Evolutionary conservation across 2,797 vertebrate genomes (phyloP).

Genomic region (Nasua narica): DNA sequence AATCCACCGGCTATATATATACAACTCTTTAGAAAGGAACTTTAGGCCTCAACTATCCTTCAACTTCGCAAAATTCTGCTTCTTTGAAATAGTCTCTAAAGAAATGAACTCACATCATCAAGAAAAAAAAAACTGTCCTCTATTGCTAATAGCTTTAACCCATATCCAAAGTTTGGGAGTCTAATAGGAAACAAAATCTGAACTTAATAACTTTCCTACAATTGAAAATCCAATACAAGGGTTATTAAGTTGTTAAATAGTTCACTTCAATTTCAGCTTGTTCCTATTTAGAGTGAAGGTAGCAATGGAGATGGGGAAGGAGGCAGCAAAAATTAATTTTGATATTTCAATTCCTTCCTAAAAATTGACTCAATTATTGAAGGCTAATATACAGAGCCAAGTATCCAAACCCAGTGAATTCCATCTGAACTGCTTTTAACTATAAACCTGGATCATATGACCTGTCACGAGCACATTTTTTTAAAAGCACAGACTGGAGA

Average conservation of each 20-base stretch:
- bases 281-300: background rate
- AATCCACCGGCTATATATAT: background rate
- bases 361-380: background rate
- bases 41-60: background rate
- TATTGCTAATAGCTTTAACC: background rate
- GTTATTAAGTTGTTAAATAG: background rate
- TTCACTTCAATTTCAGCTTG: conserved; percentile 6
- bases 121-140: background rate
- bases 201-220: background rate
- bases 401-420: background rate
- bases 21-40: conserved; percentile 8
- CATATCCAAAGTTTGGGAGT: background rate
- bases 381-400: background rate
- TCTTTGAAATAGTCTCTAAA: conserved; percentile 6
- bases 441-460: background rate
- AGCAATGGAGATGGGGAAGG: background rate
- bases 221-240: conserved; percentile 17
- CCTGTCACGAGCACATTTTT: background rate
- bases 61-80: background rate
- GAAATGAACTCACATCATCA: background rate
- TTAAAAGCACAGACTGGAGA: background rate
- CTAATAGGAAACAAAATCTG: background rate
- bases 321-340: background rate
- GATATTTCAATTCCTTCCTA: conserved; percentile 14
- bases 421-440: background rate